These are phyloP conservation scores for Oikopleura albicans DNA, from an alignment of 23 tunicate species.

Conservation along the genomic window DNA sequence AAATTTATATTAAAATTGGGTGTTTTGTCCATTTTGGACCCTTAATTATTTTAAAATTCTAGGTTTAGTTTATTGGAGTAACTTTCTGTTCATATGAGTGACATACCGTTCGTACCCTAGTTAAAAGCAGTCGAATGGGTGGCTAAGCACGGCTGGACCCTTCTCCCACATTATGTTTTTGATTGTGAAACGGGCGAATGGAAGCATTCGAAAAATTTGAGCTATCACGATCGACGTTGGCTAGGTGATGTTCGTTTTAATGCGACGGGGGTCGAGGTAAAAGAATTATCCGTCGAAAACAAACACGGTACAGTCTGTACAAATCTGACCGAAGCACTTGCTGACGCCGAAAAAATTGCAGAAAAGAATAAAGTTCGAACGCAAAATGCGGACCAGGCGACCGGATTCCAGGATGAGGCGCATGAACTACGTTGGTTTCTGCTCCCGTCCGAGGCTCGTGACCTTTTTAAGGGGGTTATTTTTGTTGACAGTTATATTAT, in stretches of 20 bases:
- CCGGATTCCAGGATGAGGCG: constrained; percentile 18
- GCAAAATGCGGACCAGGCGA: constrained; percentile 9
- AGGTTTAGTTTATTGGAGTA: too few species aligned
- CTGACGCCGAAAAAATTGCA: constrained; percentile 29
- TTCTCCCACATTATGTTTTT: constrained; percentile 64
- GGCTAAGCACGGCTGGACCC: constrained; percentile 46
- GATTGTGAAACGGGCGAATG: constrained; percentile 76
- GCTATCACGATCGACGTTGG: constrained; percentile 49
- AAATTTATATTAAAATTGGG: not conserved
- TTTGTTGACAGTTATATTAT: too few species aligned
- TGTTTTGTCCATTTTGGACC: too few species aligned
- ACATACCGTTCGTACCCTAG: too few species aligned
- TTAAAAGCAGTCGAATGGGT: constrained; percentile 52
- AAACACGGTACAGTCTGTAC: not conserved
- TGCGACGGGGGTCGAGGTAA: constrained; percentile 21
- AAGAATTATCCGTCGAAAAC: not conserved
- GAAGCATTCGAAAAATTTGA: constrained; percentile 40
- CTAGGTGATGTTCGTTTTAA: constrained; percentile 47
- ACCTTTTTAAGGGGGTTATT: too few species aligned
- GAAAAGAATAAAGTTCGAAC: not conserved
- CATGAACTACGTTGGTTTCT: constrained; percentile 59
- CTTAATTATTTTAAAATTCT: too few species aligned
- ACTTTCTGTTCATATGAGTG: too few species aligned
- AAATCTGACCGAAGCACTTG: constrained; percentile 26
- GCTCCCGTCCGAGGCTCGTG: constrained; percentile 68